phyloP scores from a whole-genome alignment of 1,140 invertebrate species.

The Brachionus angularis region DNA sequence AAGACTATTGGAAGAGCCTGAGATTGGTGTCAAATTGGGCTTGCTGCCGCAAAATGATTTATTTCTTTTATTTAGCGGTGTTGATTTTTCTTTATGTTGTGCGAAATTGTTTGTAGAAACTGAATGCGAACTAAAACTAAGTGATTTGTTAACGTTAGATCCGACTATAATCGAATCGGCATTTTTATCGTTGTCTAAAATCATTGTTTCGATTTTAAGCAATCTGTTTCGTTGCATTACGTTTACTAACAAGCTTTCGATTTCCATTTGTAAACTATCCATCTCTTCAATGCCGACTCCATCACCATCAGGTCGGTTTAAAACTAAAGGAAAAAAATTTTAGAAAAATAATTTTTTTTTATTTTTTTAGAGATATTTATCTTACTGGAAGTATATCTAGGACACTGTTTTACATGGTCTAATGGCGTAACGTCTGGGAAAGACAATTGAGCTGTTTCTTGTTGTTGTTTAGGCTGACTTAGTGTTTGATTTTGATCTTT shows the following conservation, averaged over 20 bases:
- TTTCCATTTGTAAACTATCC: constrained; percentile 75
- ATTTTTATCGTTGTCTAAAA: constrained; percentile 33
- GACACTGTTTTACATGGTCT: constrained; percentile 54
- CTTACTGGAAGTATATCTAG: constrained; percentile 54
- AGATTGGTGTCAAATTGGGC: constrained; percentile 47
- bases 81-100: constrained; percentile 44
- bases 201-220: constrained; percentile 30
- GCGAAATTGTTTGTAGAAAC: neutral
- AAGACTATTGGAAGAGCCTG: too few species aligned
- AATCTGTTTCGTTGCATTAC: constrained; percentile 60
- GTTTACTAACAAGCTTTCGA: constrained; percentile 75
- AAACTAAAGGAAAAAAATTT: constrained; percentile 55
- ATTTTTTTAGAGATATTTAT: too few species aligned
- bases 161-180: constrained; percentile 45
- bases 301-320: constrained; percentile 64
- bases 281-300: constrained; percentile 71
- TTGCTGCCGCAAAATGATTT: constrained; percentile 44
- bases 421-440: constrained; percentile 57
- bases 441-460: constrained; percentile 55
- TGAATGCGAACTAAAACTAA: constrained; percentile 2
- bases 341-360: neutral
- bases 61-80: constrained; percentile 14
- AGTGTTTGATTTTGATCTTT: neutral
- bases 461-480: neutral
- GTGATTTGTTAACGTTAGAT: neutral